Base-by-base conservation (phyloP, 2,888 invertebrate species). In the Trichogramma evanescens region DNA sequence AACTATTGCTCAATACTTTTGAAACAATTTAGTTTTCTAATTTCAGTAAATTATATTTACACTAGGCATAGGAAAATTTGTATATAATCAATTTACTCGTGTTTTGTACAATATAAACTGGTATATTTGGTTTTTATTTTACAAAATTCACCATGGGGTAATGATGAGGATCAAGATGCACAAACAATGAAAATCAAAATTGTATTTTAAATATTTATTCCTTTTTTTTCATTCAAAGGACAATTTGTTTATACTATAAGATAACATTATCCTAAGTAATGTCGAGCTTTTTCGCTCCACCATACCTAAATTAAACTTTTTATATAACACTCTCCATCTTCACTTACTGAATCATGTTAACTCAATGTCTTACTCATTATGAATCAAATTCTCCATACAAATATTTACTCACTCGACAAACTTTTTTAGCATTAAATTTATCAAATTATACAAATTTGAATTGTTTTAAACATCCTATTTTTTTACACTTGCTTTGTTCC, bases 181-280 rank as follows among this genome's bases (percentile, higher is more conserved):
- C 43, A 57, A 61, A 57, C 43, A 59, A 65, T 54, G 62, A 49
- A 64, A 65, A 63, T 26, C 54, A 50, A 64, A 63, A 61, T 46
- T 75, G 73, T 77, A 77, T 77, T 77, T 77, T 77, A 77, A 77
- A 77, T 77, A 77, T 77, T 77, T 77, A 77, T 77, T 77, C 75
- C 77, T 74, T 76, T 65, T 70, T 69, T 70, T 72, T 71, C 72
- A 71, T 75, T 74, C 69, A 74, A 75, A 76, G 77, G 76, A 76
- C 73, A 77, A 75, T 76, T 77, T 76, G 71, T 74, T 75, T 67
- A 75, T 74, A 74, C 76, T 75, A 77, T 77, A 76, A 77, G 75
- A 77, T 77, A 77, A 77, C 77, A 76, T 77, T 77, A 77, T 76
- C 74, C 77, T 76, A 77, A 75, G 75, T 74, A 74, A 74, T 73